Base-by-base conservation (phyloP, 2,888 invertebrate genomes). In the Eristalinus aeneus region DNA sequence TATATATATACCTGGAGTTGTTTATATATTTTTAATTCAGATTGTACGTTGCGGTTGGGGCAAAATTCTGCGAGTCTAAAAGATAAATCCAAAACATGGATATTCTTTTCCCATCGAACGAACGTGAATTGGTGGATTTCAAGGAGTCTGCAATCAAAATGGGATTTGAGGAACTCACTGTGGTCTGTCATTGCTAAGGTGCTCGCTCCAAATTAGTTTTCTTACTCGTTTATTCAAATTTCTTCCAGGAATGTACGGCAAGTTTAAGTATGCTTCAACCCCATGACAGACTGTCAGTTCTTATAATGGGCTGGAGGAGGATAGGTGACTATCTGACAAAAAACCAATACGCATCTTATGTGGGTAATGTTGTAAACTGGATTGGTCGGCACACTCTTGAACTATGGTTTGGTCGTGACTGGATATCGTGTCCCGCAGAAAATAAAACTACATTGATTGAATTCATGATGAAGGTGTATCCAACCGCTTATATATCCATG, bases 81-180 rank as follows among this genome's bases (percentile, higher is more conserved):
- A 5, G 2, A 27, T 2, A 27, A 27, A 3, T 27, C 27, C 27
- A 16, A 22, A 67, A 12, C n/a, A 86, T 86, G 86, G 86, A 86
- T 9, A 54, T 86, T 0, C 54, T 86, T n/a, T 77, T 86, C 22
- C 82, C 82, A 9, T 39, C 23, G 1, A 64, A 81, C 16, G 46
- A 74, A 5, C 60, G 39, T 10, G 77, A 69, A 10, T 77, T 73
- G 11, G 10, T 34, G 8, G 56, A 74, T 20, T 86, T 82, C 32
- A 82, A 78, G 27, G 46, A 74, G 8, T 74, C 77, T 1, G 91
- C 91, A 46, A 58, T 89, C 1, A 81, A 89, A 56, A 85, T 91
- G 53, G 88, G 90, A 46, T 91, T 91, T 76, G 90, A 91, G 65
- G 90, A 90, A 68, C 90, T 91, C 39, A 88, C 89, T 22, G 90